Base-by-base conservation (phyloP, 2,113 vertebrate genomes). In the Camelus dromedarius region DNA sequence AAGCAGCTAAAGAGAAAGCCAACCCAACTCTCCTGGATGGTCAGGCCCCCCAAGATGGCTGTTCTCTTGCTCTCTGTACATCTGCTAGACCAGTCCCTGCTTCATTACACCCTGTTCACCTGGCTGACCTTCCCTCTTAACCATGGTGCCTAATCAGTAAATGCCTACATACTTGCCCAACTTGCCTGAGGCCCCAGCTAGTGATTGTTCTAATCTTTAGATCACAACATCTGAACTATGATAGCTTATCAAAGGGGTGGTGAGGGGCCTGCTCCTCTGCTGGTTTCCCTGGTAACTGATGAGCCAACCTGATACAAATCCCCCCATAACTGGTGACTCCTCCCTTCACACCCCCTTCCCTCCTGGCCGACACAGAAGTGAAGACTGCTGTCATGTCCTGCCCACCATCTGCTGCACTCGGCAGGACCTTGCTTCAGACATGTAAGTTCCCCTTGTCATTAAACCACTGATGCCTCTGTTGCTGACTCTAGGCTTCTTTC, bases 1-100 rank as follows among this genome's bases (percentile, higher is more conserved):
- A 69, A 12, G 30, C n/a, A 75, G 56, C 24, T 62, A 28, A 52
- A 32, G 28, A 46, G 32, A 16, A 83, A 70, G 32, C 26, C 38
- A 46, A 13, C 8, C n/a, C 56, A n/a, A 56, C 0, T 5, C 58
- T 69, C 76, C 7, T 0, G 52, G 0, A 5, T 3, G 50, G 50
- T 56, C 76, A 56, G 50, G 32, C 76, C 20, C n/a, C 22, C n/a
- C 20, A 1, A 35, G 76, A 15, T 24, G 75, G 8, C 12, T 20
- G 50, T 15, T 35, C 76, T 79, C 50, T 35, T 35, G 50, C 50
- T 79, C 12, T 24, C 32, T 0, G 11, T 56, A 24, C 13, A 56
- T 35, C 76, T 15, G 76, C 50, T 79, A 2, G 12, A n/a, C 50
- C 32, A 79, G 20, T 3, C 11, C 6, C 52, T 24, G 32, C 76